These are phyloP conservation scores for Grallaria varia DNA, from an alignment of 2,113 vertebrate genomes.

Conservation along the genomic window DNA sequence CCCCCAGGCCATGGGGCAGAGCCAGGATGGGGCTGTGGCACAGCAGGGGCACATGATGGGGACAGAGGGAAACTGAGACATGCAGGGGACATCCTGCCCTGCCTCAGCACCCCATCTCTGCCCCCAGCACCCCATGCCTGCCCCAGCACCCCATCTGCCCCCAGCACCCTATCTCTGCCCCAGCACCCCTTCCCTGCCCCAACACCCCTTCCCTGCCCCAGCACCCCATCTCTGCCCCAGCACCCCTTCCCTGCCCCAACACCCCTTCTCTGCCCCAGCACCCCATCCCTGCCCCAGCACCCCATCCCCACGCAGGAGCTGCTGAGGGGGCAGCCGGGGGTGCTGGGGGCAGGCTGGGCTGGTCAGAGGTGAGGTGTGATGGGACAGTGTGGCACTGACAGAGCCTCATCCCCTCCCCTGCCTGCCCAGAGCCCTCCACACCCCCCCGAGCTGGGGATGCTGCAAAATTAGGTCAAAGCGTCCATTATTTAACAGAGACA, in stretches of 20 bases:
- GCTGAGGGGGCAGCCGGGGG: background rate
- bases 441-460: background rate
- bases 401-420: background rate
- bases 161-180: too few species aligned
- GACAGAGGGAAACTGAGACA: background rate
- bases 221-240: too few species aligned
- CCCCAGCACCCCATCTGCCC: too few species aligned
- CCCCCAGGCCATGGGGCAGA: background rate
- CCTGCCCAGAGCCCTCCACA: background rate
- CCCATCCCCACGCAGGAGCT: background rate
- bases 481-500: too few species aligned
- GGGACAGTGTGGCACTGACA: background rate
- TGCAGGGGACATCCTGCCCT: accelerated
- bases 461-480: too few species aligned
- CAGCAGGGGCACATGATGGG: accelerated
- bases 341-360: background rate
- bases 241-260: too few species aligned
- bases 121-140: background rate
- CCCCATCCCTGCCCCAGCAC: too few species aligned
- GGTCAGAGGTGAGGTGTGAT: background rate
- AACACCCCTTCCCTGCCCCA: too few species aligned
- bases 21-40: background rate
- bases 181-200: too few species aligned
- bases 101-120: too few species aligned
- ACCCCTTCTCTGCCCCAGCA: too few species aligned